Base-by-base conservation (phyloP, 2,113 vertebrate genomes). In the Saccopteryx leptura region DNA sequence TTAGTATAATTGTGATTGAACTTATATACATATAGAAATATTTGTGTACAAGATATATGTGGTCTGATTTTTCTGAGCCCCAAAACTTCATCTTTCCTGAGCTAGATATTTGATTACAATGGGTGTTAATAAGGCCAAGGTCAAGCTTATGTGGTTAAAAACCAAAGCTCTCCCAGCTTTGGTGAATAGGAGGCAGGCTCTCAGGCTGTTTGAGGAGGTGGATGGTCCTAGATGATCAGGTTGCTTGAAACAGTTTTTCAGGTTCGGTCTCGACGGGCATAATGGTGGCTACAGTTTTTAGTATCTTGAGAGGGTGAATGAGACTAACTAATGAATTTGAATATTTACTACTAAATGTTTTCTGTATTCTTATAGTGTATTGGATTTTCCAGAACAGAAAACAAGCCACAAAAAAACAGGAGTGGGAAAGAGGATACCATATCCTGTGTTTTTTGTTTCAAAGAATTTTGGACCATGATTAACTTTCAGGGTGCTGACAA, bases 221-320 rank as follows among this genome's bases (percentile, higher is more conserved):
- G 0, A n/a, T 21, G 2, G 3, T 46, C 13, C 24, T 28, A 2
- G 50, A n/a, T 1, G 10, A 7, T 26, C 2, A 1, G 2, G 2
- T 28, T n/a, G 75, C 31, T 39, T 82, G 85, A 50, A 48, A n/a
- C 8, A 9, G 14, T 50, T 5, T 65, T 65, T 52, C 60, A 33
- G 28, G 33, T 33, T 24, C 1, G 5, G 28, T n/a, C 58, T 58
- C 24, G 60, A 65, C 21, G 18, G 8, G 2, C 52, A 1, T 68
- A 14, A 15, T 2, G 39, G 21, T 68, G 13, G 28, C 28, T 74
- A 19, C 4, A 2, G 0, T 21, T 50, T 21, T n/a, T 48, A 52
- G 50, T 65, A 63, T 87, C 39, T 79, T 15, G 69, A 56, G 69
- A 33, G 72, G 19, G 24, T 19, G 33, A 54, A 23, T 60, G 61